phyloP scores from a whole-genome alignment of 2,113 vertebrate genomes.

The Notechis scutatus region DNA sequence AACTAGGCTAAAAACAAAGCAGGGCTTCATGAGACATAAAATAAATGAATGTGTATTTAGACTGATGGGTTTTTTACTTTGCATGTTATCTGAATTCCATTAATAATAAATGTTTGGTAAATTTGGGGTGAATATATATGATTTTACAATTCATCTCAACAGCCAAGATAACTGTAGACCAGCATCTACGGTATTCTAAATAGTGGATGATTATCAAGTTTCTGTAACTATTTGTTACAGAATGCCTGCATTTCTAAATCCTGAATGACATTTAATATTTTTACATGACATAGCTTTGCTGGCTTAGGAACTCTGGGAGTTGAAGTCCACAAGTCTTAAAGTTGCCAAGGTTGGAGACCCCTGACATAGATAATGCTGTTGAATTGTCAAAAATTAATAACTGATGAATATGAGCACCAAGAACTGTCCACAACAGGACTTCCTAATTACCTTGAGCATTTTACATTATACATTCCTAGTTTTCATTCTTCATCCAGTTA shows the following conservation, averaged over 20 bases:
- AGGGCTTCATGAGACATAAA: not conserved
- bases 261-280: slow-evolving; percentile 9
- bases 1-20: not conserved
- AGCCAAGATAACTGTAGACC: not conserved
- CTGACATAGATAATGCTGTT: not conserved
- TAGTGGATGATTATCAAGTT: not conserved
- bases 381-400: not conserved
- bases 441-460: slow-evolving; percentile 8
- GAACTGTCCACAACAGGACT: not conserved
- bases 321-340: too few species aligned
- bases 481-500: not conserved
- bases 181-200: not conserved
- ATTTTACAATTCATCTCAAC: not conserved
- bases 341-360: too few species aligned
- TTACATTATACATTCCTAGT: not conserved
- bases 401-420: not conserved
- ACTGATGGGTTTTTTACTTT: not conserved
- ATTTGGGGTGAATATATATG: not conserved
- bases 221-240: not conserved
- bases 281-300: not conserved
- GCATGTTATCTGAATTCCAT: not conserved
- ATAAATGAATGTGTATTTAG: not conserved
- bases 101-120: not conserved
- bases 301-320: too few species aligned
- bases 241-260: not conserved